Evolutionary conservation across 1,140 invertebrate species (phyloP).

Genomic region (Solenopsis invicta): DNA sequence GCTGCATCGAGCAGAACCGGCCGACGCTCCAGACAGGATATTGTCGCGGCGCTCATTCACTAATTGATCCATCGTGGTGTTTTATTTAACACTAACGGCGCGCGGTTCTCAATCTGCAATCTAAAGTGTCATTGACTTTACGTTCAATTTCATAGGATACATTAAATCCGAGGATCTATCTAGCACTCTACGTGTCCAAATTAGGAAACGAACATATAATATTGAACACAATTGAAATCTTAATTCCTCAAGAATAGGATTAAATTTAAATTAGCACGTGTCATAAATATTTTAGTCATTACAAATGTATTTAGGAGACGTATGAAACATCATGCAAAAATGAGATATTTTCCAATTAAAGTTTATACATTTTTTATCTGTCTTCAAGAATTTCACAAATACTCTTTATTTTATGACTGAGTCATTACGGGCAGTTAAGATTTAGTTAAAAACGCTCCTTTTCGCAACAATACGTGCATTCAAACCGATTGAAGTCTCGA

Average conservation of each 20-base stretch:
- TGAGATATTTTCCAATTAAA: background rate
- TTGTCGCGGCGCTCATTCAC: constrained; percentile 83
- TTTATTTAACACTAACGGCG: constrained; percentile 80
- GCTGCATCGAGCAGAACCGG: constrained; percentile 60
- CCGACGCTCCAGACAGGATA: constrained; percentile 83
- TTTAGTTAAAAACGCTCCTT: background rate
- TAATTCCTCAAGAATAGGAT: background rate
- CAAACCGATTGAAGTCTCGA: background rate
- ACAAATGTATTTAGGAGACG: background rate
- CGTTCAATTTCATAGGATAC: background rate
- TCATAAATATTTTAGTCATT: background rate
- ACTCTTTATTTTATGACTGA: background rate
- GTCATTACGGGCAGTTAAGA: background rate
- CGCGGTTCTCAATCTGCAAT: constrained; percentile 80
- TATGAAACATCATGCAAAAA: background rate
- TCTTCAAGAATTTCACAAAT: background rate
- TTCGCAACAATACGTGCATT: too few species aligned
- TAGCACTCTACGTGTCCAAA: background rate
- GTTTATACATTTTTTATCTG: background rate
- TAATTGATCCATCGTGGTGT: constrained; percentile 85
- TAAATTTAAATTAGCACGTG: background rate
- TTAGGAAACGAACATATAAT: background rate
- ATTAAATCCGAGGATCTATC: background rate
- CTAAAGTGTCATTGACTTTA: constrained; percentile 41
- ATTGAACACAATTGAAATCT: constrained; percentile 1